Conservation (phyloP, 2,113 vertebrate genomes). For the Tylochromis polylepis region DNA sequence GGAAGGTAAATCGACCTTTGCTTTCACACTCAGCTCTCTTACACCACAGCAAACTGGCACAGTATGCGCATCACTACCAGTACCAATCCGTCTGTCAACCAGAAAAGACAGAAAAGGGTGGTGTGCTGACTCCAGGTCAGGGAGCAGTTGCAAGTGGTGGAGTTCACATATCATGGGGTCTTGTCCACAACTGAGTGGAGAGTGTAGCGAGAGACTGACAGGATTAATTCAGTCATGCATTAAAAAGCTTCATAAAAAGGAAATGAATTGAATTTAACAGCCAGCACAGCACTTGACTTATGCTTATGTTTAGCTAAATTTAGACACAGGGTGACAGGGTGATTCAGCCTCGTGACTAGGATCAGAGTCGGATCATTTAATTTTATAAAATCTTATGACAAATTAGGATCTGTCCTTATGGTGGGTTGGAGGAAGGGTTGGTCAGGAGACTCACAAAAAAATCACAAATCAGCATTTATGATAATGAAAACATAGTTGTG, state of each 20-base stretch:
- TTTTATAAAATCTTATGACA: background rate
- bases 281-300: background rate
- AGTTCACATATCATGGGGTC: background rate
- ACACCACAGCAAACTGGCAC: background rate
- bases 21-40: background rate
- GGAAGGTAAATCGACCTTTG: background rate
- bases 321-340: background rate
- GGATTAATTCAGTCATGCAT: background rate
- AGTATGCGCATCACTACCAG: background rate
- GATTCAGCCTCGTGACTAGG: background rate
- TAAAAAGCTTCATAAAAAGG: background rate
- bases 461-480: background rate
- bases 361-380: background rate
- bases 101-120: background rate
- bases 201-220: background rate
- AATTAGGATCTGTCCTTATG: background rate
- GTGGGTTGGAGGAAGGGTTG: background rate
- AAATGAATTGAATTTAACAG: background rate
- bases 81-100: background rate
- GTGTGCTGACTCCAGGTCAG: background rate
- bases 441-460: background rate
- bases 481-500: background rate
- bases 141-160: background rate
- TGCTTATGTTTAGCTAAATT: background rate
- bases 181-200: background rate